Base-by-base conservation (phyloP, 92 coral and sea anemone species). In the Porites rus region DNA sequence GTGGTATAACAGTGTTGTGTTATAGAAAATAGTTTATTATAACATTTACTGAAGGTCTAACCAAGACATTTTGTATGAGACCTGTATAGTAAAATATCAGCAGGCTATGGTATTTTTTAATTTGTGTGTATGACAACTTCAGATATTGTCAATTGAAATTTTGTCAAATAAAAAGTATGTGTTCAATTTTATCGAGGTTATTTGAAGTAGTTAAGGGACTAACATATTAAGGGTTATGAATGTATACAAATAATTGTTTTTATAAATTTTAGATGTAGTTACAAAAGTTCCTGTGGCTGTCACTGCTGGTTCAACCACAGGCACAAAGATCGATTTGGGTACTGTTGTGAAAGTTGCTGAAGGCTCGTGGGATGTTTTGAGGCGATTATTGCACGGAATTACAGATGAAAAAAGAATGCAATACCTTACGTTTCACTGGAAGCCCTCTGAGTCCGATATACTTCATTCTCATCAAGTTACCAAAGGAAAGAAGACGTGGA, bases 231-330 rank as follows among this genome's bases (percentile, higher is more conserved):
- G 31, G 76, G 88, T 84, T 84, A 17, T 75, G 74, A 75, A 84
- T 84, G 83, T 75, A 84, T 64, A 84, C 81, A 84, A 73, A 84
- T 73, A 22, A 73, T 25, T 84, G 2, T 84, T 84, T 84, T 84
- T 73, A 22, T 65, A 84, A 84, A 84, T 84, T 84, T 75, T 75
- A 84, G 83, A 84, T 84, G 83, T 63, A 84, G 83, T 17, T 65
- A 68, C 89, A 51, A 67, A 85, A 76, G 11, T 84, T 85, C 69
- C 89, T 85, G 77, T 75, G 89, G 4, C 89, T 76, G 50, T 16
- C 89, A 85, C 89, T 77, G 66, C 89, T 85, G 84, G 89, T 85
- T 85, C 89, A 76, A 76, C 83, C 89, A 85, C 89, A 85, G 83
- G 76, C 83, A 76, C 89, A 76, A 85, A 85, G 89, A 85, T 85